Percentiles rank a stretch among this genome's conserved stretches.
These are phyloP conservation scores for Sminthopsis crassicaudata DNA, from an alignment of 2,113 vertebrate species.

Conservation along the genomic window DNA sequence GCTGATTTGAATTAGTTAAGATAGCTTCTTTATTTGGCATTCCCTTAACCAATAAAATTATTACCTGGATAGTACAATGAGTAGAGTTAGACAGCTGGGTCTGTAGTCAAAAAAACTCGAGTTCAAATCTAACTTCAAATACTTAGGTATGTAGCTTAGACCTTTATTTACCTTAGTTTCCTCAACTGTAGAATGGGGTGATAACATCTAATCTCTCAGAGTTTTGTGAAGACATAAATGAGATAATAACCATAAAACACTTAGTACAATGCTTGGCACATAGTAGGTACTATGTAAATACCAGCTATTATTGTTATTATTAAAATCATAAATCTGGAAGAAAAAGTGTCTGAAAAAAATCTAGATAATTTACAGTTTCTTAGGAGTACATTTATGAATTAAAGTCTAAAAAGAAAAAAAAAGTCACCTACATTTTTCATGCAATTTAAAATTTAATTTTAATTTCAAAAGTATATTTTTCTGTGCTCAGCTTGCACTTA, in stretches of 20 bases:
- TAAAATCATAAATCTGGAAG: neutral
- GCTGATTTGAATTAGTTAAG: neutral
- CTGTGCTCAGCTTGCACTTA: neutral
- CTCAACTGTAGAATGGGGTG: neutral
- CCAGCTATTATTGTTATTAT: neutral
- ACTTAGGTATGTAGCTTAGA: neutral
- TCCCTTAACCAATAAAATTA: neutral
- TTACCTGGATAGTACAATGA: neutral
- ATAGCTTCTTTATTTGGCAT: neutral
- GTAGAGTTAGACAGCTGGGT: neutral
- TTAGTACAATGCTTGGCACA: neutral
- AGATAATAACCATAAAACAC: neutral
- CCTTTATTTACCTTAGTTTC: neutral
- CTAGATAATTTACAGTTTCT: neutral
- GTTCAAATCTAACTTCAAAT: neutral
- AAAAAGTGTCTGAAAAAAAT: neutral
- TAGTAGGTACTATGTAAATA: neutral
- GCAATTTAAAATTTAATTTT: constrained; percentile 31
- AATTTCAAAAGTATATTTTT: neutral
- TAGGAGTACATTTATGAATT: constrained; percentile 26
- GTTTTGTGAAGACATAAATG: neutral
- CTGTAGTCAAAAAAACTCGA: neutral
- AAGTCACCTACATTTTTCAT: constrained; percentile 2
- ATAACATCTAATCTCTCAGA: neutral
- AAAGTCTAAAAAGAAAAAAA: constrained; percentile 36